These are phyloP conservation scores for Thaleichthys pacificus DNA, from an alignment of 2,797 vertebrate genomes.

Conservation along the genomic window DNA sequence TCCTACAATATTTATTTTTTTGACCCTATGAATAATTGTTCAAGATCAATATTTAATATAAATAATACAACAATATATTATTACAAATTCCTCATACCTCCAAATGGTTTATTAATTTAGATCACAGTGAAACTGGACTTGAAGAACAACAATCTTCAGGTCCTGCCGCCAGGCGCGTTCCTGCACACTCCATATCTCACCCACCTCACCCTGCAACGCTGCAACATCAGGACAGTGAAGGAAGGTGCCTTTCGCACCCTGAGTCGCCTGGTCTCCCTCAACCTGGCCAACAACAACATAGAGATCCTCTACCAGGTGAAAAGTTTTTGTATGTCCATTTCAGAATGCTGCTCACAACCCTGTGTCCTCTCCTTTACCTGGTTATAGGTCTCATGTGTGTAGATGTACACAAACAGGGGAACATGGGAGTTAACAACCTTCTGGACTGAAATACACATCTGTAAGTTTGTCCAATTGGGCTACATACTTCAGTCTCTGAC, in stretches of 20 bases:
- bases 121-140: conserved; percentile 84
- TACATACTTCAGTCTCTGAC: not conserved
- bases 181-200: conserved; percentile 79
- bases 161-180: conserved; percentile 73
- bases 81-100: not conserved
- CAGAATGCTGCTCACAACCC: too few relatives aligned
- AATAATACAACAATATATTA: not conserved
- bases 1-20: not conserved
- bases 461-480: too few relatives aligned
- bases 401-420: too few relatives aligned
- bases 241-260: conserved; percentile 88
- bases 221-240: conserved; percentile 76
- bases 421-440: not conserved
- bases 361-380: too few relatives aligned
- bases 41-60: not conserved
- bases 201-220: conserved; percentile 82
- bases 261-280: conserved; percentile 82
- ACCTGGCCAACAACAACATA: conserved; percentile 84
- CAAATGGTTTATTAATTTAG: conserved; percentile 52
- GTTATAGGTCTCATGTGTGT: too few relatives aligned
- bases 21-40: not conserved
- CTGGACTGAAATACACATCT: not conserved
- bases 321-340: not conserved
- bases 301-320: conserved; percentile 80
- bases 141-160: conserved; percentile 76